These are phyloP conservation scores for Atherinosoma microstoma DNA, from an alignment of 2,797 vertebrate genomes.

Conservation along the genomic window DNA sequence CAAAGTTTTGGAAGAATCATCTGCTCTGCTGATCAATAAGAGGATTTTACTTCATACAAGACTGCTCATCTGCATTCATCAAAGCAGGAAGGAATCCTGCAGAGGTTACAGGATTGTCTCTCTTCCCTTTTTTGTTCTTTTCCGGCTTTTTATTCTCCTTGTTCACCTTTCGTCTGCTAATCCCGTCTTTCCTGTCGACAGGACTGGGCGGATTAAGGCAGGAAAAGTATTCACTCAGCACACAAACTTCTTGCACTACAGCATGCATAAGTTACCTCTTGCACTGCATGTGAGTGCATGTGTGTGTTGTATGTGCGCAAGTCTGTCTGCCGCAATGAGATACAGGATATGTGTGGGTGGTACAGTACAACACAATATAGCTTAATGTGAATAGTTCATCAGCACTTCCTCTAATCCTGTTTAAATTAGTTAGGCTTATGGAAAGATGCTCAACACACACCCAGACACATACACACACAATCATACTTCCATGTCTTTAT, in stretches of 20 bases:
- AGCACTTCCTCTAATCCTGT: slow-evolving; percentile 64
- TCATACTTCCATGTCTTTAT: not conserved
- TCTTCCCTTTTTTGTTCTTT: slow-evolving; percentile 57
- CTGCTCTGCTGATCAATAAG: slow-evolving; percentile 64
- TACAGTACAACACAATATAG: slow-evolving; percentile 51
- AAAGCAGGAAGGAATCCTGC: slow-evolving; percentile 51
- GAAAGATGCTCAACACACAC: slow-evolving; percentile 26
- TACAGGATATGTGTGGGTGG: slow-evolving; percentile 56
- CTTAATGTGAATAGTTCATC: slow-evolving; percentile 62
- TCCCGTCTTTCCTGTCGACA: slow-evolving; percentile 19
- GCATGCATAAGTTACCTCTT: slow-evolving; percentile 34
- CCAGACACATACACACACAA: slow-evolving; percentile 3
- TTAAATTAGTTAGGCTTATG: slow-evolving; percentile 61
- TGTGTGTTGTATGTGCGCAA: slow-evolving; percentile 18
- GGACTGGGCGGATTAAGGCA: slow-evolving; percentile 73
- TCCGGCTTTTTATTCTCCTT: slow-evolving; percentile 61
- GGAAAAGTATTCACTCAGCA: slow-evolving; percentile 64
- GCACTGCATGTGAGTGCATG: slow-evolving; percentile 16
- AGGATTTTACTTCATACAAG: slow-evolving; percentile 69
- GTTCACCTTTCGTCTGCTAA: slow-evolving; percentile 70
- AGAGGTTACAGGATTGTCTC: slow-evolving; percentile 49
- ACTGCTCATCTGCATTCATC: slow-evolving; percentile 68
- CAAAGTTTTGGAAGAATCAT: slow-evolving; percentile 33
- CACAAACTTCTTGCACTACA: slow-evolving; percentile 42
- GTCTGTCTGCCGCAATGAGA: slow-evolving; percentile 27